A percentile compares a stretch with the other conserved stretches of the same genome.
These are phyloP conservation scores for Bryconaethiops microstoma DNA, from an alignment of 2,797 vertebrate species.

Conservation along the genomic window DNA sequence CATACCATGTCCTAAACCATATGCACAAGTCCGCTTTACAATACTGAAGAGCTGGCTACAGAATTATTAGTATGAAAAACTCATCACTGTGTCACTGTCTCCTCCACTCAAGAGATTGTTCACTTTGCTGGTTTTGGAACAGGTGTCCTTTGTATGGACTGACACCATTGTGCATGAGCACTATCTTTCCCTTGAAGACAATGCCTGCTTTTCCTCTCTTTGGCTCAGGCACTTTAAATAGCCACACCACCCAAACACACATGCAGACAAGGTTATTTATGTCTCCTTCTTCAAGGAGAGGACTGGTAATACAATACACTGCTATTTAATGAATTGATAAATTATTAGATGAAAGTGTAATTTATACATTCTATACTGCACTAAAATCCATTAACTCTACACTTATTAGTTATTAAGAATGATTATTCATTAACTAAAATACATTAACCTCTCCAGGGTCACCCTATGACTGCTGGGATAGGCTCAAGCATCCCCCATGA, in stretches of 20 bases:
- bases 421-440: too few relatives aligned
- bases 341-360: neutral
- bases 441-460: too few relatives aligned
- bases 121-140: neutral
- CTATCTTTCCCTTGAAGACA: constrained; percentile 57
- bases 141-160: constrained; percentile 16
- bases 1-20: too few relatives aligned
- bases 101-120: constrained; percentile 2
- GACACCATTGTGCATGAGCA: constrained; percentile 13
- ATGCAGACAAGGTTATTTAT: constrained; percentile 37
- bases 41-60: neutral
- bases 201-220: constrained; percentile 58
- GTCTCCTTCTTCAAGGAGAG: constrained; percentile 30
- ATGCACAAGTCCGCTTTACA: too few relatives aligned
- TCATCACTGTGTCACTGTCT: neutral
- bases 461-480: too few relatives aligned
- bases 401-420: neutral
- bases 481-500: too few relatives aligned
- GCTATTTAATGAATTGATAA: neutral
- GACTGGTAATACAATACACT: constrained; percentile 17
- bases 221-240: constrained; percentile 52
- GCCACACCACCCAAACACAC: constrained; percentile 35
- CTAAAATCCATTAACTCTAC: neutral
- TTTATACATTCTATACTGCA: neutral
- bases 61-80: neutral